These are phyloP conservation scores for Hassar affinis DNA, from an alignment of 2,113 vertebrate species.

Conservation along the genomic window DNA sequence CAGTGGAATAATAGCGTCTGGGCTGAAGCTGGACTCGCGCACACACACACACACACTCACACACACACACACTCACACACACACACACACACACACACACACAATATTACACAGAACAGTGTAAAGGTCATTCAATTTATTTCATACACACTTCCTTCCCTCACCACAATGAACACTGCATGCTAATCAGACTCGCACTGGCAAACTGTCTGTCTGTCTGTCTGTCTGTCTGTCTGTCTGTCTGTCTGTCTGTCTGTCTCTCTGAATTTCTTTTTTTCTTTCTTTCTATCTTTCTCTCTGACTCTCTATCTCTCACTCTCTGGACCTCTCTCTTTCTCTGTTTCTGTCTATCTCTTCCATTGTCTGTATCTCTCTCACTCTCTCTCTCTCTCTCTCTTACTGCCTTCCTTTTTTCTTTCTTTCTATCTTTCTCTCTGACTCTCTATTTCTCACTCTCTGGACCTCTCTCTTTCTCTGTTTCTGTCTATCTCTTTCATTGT, in stretches of 20 bases:
- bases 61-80: constrained; percentile 1
- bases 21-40: background rate
- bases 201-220: background rate
- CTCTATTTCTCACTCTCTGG: no score
- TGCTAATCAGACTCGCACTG: constrained; percentile 31
- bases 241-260: background rate
- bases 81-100: constrained; percentile 1
- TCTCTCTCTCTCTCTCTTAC: background rate
- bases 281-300: background rate
- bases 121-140: constrained; percentile 55
- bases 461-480: no score
- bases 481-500: no score
- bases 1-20: background rate
- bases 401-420: background rate
- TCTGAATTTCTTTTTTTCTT: background rate
- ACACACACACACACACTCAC: background rate
- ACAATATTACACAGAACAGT: constrained; percentile 42
- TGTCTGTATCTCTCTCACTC: background rate
- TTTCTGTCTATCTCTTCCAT: background rate
- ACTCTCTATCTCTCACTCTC: background rate
- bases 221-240: background rate
- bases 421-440: no score
- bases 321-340: no score
- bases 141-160: constrained; percentile 37
- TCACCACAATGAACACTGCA: constrained; percentile 26